These are phyloP conservation scores for Acestrorhynchus altus DNA, from an alignment of 2,797 vertebrate genomes.

Conservation along the genomic window DNA sequence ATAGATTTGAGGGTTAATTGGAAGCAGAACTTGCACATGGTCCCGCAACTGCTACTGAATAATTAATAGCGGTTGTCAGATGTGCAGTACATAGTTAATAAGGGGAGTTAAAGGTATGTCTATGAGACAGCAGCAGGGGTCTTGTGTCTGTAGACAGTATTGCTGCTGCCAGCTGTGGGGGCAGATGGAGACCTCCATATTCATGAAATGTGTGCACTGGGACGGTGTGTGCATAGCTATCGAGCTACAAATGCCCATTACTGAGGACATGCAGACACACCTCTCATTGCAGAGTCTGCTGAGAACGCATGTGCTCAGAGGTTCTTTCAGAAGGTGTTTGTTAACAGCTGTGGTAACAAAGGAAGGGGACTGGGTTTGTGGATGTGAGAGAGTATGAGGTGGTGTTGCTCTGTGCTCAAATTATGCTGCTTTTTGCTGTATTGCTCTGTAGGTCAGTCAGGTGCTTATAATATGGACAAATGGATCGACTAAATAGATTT, in stretches of 20 bases:
- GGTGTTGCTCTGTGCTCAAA: neutral
- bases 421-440: neutral
- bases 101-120: conserved; percentile 30
- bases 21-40: neutral
- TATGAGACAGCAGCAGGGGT: conserved; percentile 42
- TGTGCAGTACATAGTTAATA: conserved; percentile 31
- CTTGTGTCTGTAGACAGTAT: conserved; percentile 34
- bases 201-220: conserved; percentile 42
- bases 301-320: conserved; percentile 8
- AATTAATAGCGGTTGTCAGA: conserved; percentile 36
- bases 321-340: neutral
- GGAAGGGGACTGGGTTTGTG: too few species aligned
- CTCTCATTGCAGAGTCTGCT: neutral
- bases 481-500: too few species aligned
- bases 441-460: too few species aligned
- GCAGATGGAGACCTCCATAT: conserved; percentile 57
- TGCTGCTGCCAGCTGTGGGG: conserved; percentile 33
- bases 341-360: neutral
- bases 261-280: conserved; percentile 1
- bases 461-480: too few species aligned
- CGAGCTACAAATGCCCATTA: conserved; percentile 26
- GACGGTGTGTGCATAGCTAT: conserved; percentile 23
- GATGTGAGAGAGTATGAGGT: neutral
- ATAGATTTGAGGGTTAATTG: conserved; percentile 20
- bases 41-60: conserved; percentile 11